Evolutionary conservation across 2,888 invertebrate species (phyloP).

Genomic region (Cactoblastis cactorum): DNA sequence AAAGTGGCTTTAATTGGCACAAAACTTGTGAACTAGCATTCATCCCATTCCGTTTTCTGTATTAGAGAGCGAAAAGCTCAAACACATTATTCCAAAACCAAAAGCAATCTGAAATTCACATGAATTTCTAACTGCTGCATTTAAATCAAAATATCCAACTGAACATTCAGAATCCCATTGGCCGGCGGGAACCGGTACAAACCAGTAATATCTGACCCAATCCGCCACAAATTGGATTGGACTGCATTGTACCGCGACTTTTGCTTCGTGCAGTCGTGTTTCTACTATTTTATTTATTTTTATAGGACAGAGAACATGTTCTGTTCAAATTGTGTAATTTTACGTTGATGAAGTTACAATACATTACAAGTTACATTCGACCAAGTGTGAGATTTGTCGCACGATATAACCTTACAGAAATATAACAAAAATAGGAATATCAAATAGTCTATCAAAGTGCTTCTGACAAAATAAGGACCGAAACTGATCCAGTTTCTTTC

Average conservation of each 20-base stretch:
- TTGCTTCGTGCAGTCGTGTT: slow-evolving; percentile 17
- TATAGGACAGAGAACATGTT: not conserved
- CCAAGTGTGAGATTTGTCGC: too few species aligned
- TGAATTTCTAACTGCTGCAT: slow-evolving; percentile 4
- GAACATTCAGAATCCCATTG: slow-evolving; percentile 17
- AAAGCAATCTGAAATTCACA: not conserved
- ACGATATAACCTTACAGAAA: too few species aligned
- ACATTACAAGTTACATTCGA: too few species aligned
- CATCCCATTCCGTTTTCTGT: not conserved
- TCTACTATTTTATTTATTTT: slow-evolving; percentile 14
- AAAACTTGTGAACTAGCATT: not conserved
- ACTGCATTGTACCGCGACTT: slow-evolving; percentile 33
- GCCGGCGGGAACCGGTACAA: slow-evolving; percentile 24
- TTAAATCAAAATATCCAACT: slow-evolving; percentile 20
- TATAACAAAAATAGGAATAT: too few species aligned
- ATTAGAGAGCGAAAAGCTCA: not conserved
- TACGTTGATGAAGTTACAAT: too few species aligned
- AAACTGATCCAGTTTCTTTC: too few species aligned
- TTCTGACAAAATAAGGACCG: too few species aligned
- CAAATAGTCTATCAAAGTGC: too few species aligned
- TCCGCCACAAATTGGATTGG: slow-evolving; percentile 62
- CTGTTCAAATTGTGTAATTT: not conserved
- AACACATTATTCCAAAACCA: slow-evolving; percentile 2
- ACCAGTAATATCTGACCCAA: slow-evolving; percentile 52
- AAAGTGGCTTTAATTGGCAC: too few species aligned